A percentile compares a stretch with the other conserved stretches of the same genome.
Evolutionary conservation across 2,113 vertebrate genomes (phyloP).

Genomic region (Tympanuchus pallidicinctus): DNA sequence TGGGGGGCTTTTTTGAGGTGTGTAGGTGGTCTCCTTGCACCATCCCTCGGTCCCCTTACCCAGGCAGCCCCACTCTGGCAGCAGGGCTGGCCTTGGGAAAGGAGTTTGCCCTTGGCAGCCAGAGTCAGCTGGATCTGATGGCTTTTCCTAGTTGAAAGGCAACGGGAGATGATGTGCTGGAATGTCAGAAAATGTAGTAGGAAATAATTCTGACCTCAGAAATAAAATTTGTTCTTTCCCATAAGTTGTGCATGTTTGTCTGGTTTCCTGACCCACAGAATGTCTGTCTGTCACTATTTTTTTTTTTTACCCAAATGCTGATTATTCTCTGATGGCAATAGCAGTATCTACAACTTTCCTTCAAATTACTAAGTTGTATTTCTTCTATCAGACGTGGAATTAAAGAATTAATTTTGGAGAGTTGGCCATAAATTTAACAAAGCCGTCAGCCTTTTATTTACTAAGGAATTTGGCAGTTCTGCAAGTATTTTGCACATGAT

Average conservation of each 20-base stretch:
- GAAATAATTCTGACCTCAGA: constrained; percentile 14
- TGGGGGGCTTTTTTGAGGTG: neutral
- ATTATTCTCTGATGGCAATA: neutral
- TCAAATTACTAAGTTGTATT: neutral
- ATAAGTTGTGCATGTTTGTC: neutral
- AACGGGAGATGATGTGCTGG: neutral
- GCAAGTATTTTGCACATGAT: neutral
- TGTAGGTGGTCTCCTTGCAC: neutral
- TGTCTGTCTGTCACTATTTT: neutral
- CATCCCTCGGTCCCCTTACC: neutral
- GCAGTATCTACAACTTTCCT: neutral
- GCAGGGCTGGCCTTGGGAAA: neutral
- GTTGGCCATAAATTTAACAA: neutral
- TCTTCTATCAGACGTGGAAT: neutral
- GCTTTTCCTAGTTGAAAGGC: neutral
- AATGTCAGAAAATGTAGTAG: constrained; percentile 31
- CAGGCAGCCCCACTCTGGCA: neutral
- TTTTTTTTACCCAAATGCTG: neutral
- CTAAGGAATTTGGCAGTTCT: neutral
- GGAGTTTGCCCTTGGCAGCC: neutral
- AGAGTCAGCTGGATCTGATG: neutral
- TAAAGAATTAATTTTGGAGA: neutral
- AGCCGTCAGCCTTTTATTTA: neutral
- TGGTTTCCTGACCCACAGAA: neutral
- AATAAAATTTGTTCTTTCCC: neutral